Evolutionary conservation across 2,888 invertebrate genomes (phyloP), one percentile per base, ranked within the genome.

Genomic region (Bellardia bayeri): DNA sequence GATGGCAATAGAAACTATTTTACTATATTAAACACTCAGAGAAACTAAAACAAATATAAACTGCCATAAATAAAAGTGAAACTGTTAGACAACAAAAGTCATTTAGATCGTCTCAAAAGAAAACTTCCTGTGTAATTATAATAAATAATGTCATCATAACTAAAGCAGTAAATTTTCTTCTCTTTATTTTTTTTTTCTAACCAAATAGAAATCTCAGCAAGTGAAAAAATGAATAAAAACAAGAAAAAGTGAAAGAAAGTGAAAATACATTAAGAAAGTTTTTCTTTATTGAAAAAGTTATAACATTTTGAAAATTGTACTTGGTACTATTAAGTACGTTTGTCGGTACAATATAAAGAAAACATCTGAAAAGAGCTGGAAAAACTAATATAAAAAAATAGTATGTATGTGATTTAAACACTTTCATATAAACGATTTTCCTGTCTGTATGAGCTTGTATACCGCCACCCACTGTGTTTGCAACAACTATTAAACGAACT

Each of bases 221-320:
- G 58, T 42, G 5, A 33, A 37, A 3, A 37, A 51, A 66, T 51
- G 16, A 3, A 16, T 33, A 40, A n/a, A 16, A 30, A 54, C 4
- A 64, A 63, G 16, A 13, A 51, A 16, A 30, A 30, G 30, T 3
- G 7, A 56, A 56, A 14, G 23, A n/a, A 66, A 42, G 56, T 33
- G 23, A n/a, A 66, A 42, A 66, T 33, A 58, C 37, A 79, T 61
- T 45, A 37, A 68, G 11, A 79, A 79, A 69, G 56, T 79, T 79
- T 71, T 56, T 23, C 45, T 74, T 72, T 64, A 74, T 74, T 82
- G 64, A 64, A 82, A 82, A 82, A 82, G 37, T 82, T 82, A 16
- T 45, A 42, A 66, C 37, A 54, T 61, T 40, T 45, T 23, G 30
- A 61, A 56, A 58, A 45, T 76, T n/a, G 37, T 49, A 8, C 5